Percentiles rank a stretch among this genome's conserved stretches.
phyloP scores from a whole-genome alignment of 2,113 vertebrate genomes.

The Microtus montanus region DNA sequence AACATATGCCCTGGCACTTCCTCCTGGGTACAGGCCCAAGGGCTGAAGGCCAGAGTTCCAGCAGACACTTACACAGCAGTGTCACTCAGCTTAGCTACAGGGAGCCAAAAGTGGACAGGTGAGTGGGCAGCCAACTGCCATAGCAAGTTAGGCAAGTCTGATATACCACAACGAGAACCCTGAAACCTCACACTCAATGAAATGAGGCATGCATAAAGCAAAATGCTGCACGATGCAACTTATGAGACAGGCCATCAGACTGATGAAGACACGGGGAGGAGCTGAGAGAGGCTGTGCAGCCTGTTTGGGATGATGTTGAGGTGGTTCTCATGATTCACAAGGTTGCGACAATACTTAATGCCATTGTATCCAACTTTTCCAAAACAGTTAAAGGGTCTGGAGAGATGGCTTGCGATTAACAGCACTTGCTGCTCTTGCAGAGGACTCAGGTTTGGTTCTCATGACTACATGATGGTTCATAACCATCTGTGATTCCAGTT shows the following conservation, averaged over 20 bases:
- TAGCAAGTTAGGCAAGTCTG: constrained; percentile 1
- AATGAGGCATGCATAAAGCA: background rate
- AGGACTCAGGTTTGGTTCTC: background rate
- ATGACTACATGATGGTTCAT: background rate
- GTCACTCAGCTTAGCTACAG: background rate
- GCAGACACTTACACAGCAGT: background rate
- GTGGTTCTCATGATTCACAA: background rate
- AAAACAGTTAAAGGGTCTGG: background rate
- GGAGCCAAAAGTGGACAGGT: background rate
- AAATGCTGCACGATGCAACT: background rate
- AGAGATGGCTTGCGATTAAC: background rate
- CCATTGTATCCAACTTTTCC: background rate
- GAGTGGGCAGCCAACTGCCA: background rate
- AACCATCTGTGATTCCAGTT: background rate
- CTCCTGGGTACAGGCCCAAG: background rate
- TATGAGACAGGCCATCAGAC: background rate
- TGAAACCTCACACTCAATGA: background rate
- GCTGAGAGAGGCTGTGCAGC: background rate
- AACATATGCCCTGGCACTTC: background rate
- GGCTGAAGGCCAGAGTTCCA: background rate
- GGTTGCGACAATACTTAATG: background rate
- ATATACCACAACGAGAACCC: background rate
- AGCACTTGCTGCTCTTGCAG: background rate
- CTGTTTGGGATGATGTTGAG: background rate
- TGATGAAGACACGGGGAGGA: too few species aligned